Base-by-base conservation (phyloP, 1,140 invertebrate species). In the Bombus ignitus region DNA sequence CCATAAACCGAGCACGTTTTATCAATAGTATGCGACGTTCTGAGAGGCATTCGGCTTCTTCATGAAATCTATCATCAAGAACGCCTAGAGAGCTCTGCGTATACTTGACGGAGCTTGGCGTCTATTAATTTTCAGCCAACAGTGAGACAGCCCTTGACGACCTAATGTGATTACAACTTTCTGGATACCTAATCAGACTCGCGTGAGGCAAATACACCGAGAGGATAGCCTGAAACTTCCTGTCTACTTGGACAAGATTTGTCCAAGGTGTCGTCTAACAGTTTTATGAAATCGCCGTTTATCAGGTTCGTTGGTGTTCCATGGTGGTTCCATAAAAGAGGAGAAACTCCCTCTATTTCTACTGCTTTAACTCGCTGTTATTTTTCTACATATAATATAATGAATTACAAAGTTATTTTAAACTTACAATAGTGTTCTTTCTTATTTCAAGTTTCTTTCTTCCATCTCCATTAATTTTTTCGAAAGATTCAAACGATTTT, bases 91-190 rank as follows among this genome's bases (percentile, higher is more conserved):
- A 72, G 57, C 47, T 6, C 59, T 37, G 68, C 82, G 66, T 73
- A 82, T 89, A 62, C 65, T 82, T 78, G 35, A 85, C 81, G 81
- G 72, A 68, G 71, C 74, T 18, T 80, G 59, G 59, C 82, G 47
- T 87, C 85, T 89, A 89, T 85, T 90, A 90, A 90, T 90, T 89
- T 82, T 80, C 88, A 89, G 75, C 71, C 59, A 76, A 71, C 89
- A 89, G 74, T 78, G 81, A 87, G 81, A 78, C 78, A 66, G 75
- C 72, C 79, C 85, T 85, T 75, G 86, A 65, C 71, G 83, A 32
- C 65, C 59, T 90, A 89, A 90, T 39, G 70, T 57, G 85, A 89
- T 90, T 90, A 89, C 78, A 81, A 90, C 74, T 90, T 90, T 89
- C 70, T 76, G 85, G 82, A 90, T 90, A 53, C 18, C 47, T 53